Base-by-base conservation (phyloP, 2,888 invertebrate genomes). In the Xestia sexstrigata region DNA sequence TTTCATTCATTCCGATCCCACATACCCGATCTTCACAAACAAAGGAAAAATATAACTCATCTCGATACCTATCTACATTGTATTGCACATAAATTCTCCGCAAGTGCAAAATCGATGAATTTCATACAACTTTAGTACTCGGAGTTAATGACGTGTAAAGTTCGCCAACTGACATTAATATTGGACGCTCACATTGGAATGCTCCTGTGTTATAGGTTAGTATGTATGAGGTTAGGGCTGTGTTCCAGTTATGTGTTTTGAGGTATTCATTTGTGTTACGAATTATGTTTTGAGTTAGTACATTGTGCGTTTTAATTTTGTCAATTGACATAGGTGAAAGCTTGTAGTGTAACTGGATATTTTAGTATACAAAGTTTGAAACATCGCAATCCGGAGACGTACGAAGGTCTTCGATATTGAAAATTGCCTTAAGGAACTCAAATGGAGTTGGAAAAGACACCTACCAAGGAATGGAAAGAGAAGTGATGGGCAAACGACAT, bases 131-230 rank as follows among this genome's bases (percentile, higher is more conserved):
- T 86, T 87, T 82, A 82, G 84, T 79, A 83, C 88, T 87, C 62
- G 45, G 82, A 90, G 88, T 88, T 92, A 93, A 92, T 93, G 92
- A 91, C 83, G 90, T 90, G 91, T 89, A 89, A 93, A 93, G 90
- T 91, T 92, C 87, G 89, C 88, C 78, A 90, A 91, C 90, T 92
- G 90, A 90, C 90, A 92, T 91, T 91, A 92, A 91, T 90, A 90
- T 89, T 81, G 83, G 70, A 81, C 71, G 76, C 39, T 81, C 72
- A 73, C 76, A 76, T 79, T 74, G 77, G 55, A 55, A 65, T 55
- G n/a, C 70, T 69, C 35, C 49, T 23, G 62, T 58, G 65, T 45
- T 68, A 26, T 52, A 76, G 39, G 26, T 0, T 42, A 7, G 20
- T 71, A 42, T 30, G 35, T 79, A 20, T 45, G 30, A 42, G n/a